Conservation (phyloP, 37 sponge, comb jelly and placozoan genomes). For the Halichondria panicea region DNA sequence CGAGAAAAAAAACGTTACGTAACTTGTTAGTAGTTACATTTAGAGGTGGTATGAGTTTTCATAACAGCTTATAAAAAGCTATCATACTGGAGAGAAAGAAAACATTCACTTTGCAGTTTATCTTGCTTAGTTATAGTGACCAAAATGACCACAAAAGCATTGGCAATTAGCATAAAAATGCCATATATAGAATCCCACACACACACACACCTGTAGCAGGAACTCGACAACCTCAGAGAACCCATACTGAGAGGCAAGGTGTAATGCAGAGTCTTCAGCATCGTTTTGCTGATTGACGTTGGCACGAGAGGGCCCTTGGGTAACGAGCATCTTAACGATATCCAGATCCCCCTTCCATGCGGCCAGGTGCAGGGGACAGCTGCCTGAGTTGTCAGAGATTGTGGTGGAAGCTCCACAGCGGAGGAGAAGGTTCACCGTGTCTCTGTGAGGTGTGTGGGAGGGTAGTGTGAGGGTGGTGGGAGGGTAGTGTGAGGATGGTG, state of each 20-base stretch:
- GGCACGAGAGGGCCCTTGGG: constrained; percentile 79
- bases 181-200: neutral
- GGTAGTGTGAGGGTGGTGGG: neutral
- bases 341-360: constrained; percentile 89
- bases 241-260: constrained; percentile 85
- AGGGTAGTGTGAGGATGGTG: neutral
- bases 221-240: constrained; percentile 69
- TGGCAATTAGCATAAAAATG: too few species aligned
- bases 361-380: constrained; percentile 75
- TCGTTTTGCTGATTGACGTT: constrained; percentile 79
- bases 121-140: too few species aligned
- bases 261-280: constrained; percentile 70
- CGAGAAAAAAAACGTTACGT: too few species aligned
- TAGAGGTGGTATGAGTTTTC: too few species aligned
- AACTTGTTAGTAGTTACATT: too few species aligned
- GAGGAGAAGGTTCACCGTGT: constrained; percentile 32
- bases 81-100: too few species aligned
- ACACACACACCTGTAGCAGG: constrained; percentile 59
- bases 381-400: constrained; percentile 66
- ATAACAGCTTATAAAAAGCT: too few species aligned
- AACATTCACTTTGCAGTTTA: too few species aligned
- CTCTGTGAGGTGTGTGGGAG: constrained; percentile 8
- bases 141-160: too few species aligned
- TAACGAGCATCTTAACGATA: constrained; percentile 59
- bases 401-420: constrained; percentile 48